Percentiles rank a stretch among this genome's conserved stretches.
Conservation (phyloP, 2,888 invertebrate genomes). For the Autographa gamma region DNA sequence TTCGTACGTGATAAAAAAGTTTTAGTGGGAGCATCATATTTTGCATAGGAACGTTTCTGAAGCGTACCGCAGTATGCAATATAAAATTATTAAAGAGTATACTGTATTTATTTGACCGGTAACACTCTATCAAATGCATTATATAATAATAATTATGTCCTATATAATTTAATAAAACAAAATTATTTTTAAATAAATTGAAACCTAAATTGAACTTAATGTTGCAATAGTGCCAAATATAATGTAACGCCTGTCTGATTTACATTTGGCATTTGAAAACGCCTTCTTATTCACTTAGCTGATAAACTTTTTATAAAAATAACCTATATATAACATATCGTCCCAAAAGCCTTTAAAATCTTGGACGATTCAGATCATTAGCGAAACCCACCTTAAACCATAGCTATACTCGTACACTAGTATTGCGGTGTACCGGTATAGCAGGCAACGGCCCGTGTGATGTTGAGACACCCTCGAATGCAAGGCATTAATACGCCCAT, state of each 20-base stretch:
- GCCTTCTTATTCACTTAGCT: no score
- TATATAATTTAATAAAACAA: no score
- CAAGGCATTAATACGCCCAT: conserved; percentile 50
- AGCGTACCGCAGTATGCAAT: not conserved
- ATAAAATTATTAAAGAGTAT: not conserved
- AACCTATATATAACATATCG: no score
- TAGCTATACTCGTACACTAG: conserved; percentile 52
- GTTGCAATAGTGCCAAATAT: no score
- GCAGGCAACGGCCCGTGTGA: conserved; percentile 51
- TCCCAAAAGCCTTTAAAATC: not conserved
- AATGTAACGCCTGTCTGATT: no score
- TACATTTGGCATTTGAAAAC: no score
- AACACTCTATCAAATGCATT: no score
- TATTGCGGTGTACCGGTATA: conserved; percentile 42
- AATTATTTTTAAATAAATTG: no score
- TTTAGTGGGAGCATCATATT: conserved; percentile 3
- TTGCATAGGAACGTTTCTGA: not conserved
- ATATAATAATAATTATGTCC: no score
- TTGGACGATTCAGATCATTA: not conserved
- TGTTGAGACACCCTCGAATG: conserved; percentile 54
- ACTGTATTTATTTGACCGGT: not conserved
- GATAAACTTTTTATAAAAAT: no score
- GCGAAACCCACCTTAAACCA: conserved; percentile 32
- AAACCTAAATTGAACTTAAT: no score
- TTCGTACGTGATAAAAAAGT: conserved; percentile 15